A percentile compares a stretch with the other conserved stretches of the same genome.
phyloP scores from a whole-genome alignment of 2,797 vertebrate genomes.

The Molothrus aeneus region DNA sequence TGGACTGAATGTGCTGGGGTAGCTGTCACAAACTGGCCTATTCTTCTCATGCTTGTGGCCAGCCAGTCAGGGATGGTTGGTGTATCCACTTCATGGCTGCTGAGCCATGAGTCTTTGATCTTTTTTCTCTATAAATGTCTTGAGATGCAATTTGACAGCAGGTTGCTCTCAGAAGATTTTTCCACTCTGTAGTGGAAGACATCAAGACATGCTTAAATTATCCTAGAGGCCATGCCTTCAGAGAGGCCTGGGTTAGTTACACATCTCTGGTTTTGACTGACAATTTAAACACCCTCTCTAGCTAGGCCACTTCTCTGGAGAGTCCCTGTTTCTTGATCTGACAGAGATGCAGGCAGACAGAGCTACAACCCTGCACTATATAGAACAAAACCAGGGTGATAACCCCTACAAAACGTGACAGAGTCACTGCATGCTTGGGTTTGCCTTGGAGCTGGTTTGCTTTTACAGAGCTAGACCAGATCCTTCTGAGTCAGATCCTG shows the following conservation, averaged over 20 bases:
- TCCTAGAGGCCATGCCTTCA: neutral
- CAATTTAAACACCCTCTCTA: neutral
- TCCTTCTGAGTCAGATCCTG: neutral
- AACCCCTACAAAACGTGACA: neutral
- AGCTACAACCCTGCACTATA: neutral
- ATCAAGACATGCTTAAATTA: neutral
- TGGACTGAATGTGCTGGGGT: neutral
- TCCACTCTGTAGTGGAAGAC: neutral
- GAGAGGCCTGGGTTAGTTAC: neutral
- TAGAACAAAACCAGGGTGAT: neutral
- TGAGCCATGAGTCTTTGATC: neutral
- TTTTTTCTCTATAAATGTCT: neutral
- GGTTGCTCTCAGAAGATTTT: neutral
- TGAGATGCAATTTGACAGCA: neutral
- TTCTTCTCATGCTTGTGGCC: neutral
- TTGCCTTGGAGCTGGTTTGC: constrained; percentile 5
- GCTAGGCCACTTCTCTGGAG: constrained; percentile 13
- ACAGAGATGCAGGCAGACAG: neutral
- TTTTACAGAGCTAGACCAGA: neutral
- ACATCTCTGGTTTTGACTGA: neutral
- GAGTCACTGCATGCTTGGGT: neutral
- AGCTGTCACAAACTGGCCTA: neutral
- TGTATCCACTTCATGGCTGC: neutral
- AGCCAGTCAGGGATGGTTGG: neutral
- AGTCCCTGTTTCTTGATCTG: neutral